Evolutionary conservation across 2,888 invertebrate genomes (phyloP).

Genomic region (Drosophila eohydei): DNA sequence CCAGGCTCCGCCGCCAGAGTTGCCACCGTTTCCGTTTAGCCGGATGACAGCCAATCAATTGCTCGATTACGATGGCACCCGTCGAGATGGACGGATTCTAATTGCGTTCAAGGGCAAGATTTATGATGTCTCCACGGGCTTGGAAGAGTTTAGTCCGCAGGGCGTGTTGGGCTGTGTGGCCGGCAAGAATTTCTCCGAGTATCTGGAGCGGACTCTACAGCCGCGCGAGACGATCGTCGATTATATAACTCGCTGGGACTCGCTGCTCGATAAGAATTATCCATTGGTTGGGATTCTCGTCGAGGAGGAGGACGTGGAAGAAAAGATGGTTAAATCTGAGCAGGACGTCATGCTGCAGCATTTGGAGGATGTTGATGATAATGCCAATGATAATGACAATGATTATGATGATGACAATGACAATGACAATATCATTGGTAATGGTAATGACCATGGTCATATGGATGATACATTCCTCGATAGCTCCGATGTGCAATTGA

Average conservation of each 20-base stretch:
- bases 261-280: constrained; percentile 6
- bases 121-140: constrained; percentile 52
- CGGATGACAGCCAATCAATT: constrained; percentile 17
- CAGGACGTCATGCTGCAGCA: background rate
- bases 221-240: background rate
- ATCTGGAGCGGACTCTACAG: constrained; percentile 18
- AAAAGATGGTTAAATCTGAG: background rate
- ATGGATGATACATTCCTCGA: background rate
- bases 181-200: constrained; percentile 47
- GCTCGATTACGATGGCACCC: constrained; percentile 43
- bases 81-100: constrained; percentile 59
- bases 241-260: constrained; percentile 23
- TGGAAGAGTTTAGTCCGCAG: constrained; percentile 26
- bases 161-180: constrained; percentile 39
- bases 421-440: background rate
- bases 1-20: background rate
- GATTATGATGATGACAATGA: background rate
- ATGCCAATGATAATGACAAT: background rate
- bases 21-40: constrained; percentile 8
- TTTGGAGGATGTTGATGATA: background rate
- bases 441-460: too few species aligned
- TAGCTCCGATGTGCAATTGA: background rate
- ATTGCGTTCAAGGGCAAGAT: constrained; percentile 48
- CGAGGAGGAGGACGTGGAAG: background rate
- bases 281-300: background rate